Evolutionary conservation across 2,888 invertebrate species (phyloP).

Genomic region (Sphaeridia pumilis): DNA sequence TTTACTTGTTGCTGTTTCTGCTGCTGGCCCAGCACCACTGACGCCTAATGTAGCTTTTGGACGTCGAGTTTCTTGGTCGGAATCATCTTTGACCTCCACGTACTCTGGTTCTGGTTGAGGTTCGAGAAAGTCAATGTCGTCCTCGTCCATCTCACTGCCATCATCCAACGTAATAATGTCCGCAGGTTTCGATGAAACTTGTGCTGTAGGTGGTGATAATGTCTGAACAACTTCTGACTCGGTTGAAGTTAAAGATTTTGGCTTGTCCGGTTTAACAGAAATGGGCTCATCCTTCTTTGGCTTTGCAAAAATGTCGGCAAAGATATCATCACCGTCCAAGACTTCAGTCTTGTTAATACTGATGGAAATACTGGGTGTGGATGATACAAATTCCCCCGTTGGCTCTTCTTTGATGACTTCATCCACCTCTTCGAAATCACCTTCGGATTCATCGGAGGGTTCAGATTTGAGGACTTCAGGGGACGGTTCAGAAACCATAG

Average conservation of each 20-base stretch:
- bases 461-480: neutral
- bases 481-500: conserved; percentile 39
- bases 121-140: neutral
- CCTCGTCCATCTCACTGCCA: neutral
- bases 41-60: conserved; percentile 3
- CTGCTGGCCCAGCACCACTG: neutral
- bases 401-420: conserved; percentile 12
- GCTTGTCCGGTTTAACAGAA: too few relatives aligned
- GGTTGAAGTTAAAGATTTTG: neutral
- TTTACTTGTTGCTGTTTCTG: neutral
- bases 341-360: neutral
- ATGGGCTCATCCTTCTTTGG: neutral
- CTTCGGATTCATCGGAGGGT: conserved; percentile 15
- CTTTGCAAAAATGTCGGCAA: conserved; percentile 36
- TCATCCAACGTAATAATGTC: neutral
- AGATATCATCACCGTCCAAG: conserved; percentile 36
- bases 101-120: neutral
- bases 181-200: neutral
- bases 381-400: too few relatives aligned
- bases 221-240: neutral
- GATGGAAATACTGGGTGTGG: neutral
- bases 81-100: neutral
- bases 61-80: neutral
- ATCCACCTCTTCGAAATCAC: conserved; percentile 31
- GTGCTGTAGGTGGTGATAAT: neutral